A percentile compares a stretch with the other conserved stretches of the same genome.
Evolutionary conservation across 2,797 vertebrate species (phyloP).

Genomic region (Galago senegalensis): DNA sequence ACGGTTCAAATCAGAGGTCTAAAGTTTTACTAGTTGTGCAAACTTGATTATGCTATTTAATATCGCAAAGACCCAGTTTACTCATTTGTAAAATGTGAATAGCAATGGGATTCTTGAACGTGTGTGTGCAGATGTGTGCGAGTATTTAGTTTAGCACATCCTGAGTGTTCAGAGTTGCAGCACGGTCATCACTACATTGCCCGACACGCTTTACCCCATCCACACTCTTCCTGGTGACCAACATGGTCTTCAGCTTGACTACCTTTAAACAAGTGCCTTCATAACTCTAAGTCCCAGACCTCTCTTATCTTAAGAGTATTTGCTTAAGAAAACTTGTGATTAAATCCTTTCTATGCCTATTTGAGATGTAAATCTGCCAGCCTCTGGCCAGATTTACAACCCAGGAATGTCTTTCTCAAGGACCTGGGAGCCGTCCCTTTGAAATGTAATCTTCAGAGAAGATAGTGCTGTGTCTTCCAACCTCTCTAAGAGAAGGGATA

Average conservation of each 20-base stretch:
- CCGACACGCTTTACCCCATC: not conserved
- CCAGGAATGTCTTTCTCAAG: not conserved
- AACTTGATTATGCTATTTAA: not conserved
- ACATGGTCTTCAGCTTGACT: not conserved
- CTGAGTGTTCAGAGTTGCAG: not conserved
- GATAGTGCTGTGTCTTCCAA: not conserved
- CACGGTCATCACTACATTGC: not conserved
- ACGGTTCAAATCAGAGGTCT: not conserved
- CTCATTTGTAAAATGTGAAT: not conserved
- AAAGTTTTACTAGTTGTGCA: not conserved
- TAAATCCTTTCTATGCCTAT: not conserved
- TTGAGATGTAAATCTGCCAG: not conserved
- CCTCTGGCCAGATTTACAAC: not conserved
- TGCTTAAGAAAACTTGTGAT: not conserved
- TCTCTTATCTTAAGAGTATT: not conserved
- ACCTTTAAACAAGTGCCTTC: not conserved
- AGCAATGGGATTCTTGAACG: not conserved
- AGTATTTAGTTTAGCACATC: not conserved
- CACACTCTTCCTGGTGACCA: not conserved
- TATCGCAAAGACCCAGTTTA: not conserved
- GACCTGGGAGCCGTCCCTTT: not conserved
- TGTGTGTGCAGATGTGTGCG: not conserved
- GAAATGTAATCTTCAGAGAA: not conserved
- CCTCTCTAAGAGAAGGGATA: not conserved
- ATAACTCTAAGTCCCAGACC: not conserved